Evolutionary conservation across 1,140 invertebrate species (phyloP), one percentile per base, ranked within the genome.

Genomic region (Tribolium castaneum): DNA sequence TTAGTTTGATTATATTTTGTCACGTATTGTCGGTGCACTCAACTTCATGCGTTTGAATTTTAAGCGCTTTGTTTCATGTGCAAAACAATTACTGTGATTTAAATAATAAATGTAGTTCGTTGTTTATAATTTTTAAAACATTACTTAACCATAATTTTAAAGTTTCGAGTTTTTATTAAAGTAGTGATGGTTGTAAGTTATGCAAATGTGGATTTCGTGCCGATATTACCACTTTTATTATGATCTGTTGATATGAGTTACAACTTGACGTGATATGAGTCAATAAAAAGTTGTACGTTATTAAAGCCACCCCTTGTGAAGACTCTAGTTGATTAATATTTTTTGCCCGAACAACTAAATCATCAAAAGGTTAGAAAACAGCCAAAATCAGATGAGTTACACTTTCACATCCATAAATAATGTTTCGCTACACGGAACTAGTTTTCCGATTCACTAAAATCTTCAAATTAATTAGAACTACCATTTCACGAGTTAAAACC

Each of bases 401-500:
- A 35, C 59, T 66, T 66, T 66, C 59, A 66, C 59, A 66, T 6
- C 30, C 30, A 35, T 66, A 66, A 66, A 66, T 66, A 66, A 66
- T 66, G 12, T 62, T 66, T 66, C 30, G 59, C 25, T 30, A 66
- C 59, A 66, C 59, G 59, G 59, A 66, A 66, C 59, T 3, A 35
- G 59, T 66, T 66, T 12, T 35, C 4, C 14, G 13, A 30, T 22
- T 19, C 7, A 19, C n/a, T 19, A 62, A 62, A 62, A 62, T 35
- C 22, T 62, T 56, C 56, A 62, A 62, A 62, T 66, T 66, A 66
- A 66, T 66, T 66, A 66, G 59, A 66, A 62, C 56, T 66, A 66
- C 56, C n/a, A 62, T 62, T 25, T 0, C 19, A 62, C 56, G 25
- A 19, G 22, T 62, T 62, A 62, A 62, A 62, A 62, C 22, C 22